These are phyloP conservation scores for Brachyptera risi DNA, from an alignment of 2,888 invertebrate species.

Conservation along the genomic window DNA sequence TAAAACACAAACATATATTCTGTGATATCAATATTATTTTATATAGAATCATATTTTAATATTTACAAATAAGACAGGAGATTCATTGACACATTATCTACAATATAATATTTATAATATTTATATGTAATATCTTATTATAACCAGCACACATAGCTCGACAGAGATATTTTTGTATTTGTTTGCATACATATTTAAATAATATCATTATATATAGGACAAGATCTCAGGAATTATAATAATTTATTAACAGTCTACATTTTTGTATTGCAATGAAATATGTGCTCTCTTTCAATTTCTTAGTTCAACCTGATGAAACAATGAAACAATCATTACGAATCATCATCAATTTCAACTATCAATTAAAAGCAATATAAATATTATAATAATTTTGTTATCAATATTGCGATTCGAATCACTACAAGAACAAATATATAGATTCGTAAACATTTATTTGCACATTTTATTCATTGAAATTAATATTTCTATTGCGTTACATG, in stretches of 20 bases:
- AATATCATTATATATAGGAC: slow-evolving; percentile 7
- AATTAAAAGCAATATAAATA: slow-evolving; percentile 10
- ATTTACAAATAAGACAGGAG: slow-evolving; percentile 27
- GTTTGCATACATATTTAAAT: background rate
- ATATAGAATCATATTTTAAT: background rate
- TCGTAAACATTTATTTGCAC: slow-evolving; percentile 18
- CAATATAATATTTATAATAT: slow-evolving; percentile 29
- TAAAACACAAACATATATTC: no score
- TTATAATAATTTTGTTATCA: background rate
- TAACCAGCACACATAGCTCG: slow-evolving; percentile 1
- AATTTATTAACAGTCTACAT: background rate
- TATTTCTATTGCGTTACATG: slow-evolving; percentile 1
- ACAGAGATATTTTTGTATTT: background rate
- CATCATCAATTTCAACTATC: background rate
- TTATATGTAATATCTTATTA: slow-evolving; percentile 13
- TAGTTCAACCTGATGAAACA: no score
- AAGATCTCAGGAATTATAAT: background rate
- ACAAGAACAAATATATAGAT: background rate
- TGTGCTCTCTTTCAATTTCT: background rate
- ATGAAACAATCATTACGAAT: no score
- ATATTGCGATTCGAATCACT: slow-evolving; percentile 10
- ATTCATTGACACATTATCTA: slow-evolving; percentile 30
- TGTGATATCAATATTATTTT: no score
- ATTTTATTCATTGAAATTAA: slow-evolving; percentile 12
- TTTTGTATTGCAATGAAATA: background rate